Evolutionary conservation across 2,797 vertebrate genomes (phyloP).

Genomic region (Xyrichtys novacula): DNA sequence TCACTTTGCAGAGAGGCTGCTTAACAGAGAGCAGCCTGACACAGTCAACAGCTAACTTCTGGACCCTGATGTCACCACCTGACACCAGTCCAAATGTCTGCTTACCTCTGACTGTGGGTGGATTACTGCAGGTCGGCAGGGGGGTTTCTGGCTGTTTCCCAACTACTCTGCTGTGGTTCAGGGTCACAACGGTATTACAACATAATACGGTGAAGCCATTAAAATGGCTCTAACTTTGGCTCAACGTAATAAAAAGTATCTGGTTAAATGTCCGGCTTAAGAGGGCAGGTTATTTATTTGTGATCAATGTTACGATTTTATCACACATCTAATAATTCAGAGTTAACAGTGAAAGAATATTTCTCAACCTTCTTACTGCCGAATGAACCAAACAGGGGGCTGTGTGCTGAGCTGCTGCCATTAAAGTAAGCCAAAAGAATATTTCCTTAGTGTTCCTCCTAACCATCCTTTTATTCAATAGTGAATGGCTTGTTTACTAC

Average conservation of each 20-base stretch:
- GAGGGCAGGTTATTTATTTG: background rate
- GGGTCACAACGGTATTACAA: conserved; percentile 28
- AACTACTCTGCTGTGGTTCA: conserved; percentile 19
- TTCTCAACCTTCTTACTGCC: too few relatives aligned
- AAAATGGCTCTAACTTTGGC: conserved; percentile 16
- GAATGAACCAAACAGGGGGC: too few relatives aligned
- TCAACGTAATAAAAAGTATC: background rate
- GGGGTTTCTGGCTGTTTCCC: conserved; percentile 27
- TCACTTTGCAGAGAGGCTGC: conserved; percentile 20
- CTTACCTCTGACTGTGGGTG: conserved; percentile 32
- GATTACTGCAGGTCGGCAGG: conserved; percentile 15
- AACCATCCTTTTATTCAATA: too few relatives aligned
- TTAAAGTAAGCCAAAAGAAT: too few relatives aligned
- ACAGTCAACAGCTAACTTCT: conserved; percentile 42
- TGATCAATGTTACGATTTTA: background rate
- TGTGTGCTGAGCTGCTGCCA: too few relatives aligned
- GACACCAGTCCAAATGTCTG: conserved; percentile 46
- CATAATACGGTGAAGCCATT: conserved; percentile 5
- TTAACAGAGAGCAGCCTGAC: conserved; percentile 23
- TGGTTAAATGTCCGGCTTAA: background rate
- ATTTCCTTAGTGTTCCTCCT: too few relatives aligned
- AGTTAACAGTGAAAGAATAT: too few relatives aligned
- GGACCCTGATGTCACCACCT: conserved; percentile 59
- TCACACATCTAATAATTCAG: background rate
- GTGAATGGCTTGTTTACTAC: background rate